Evolutionary conservation across 2,888 invertebrate species (phyloP), one percentile per base, ranked within the genome.

Genomic region (Calameuta idolon): DNA sequence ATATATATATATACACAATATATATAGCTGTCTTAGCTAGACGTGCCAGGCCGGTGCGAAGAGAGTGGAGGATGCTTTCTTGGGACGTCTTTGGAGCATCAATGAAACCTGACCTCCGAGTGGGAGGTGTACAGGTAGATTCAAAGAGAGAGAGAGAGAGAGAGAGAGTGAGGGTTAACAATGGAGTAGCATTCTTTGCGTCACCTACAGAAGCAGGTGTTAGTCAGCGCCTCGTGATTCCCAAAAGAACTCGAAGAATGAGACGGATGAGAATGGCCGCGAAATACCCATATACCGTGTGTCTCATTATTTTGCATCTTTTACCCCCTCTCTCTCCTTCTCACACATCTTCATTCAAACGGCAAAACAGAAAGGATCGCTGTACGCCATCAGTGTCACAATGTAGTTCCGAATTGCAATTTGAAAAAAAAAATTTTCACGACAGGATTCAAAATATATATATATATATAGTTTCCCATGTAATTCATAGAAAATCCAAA

Each of bases 191-290:
- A 40, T 75, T 40, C 55, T 40, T 31, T 40, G 75, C 75, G 75
- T 75, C 75, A 75, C 75, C 55, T 55, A 75, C 75, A 40, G 55
- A 34, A 75, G 75, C 75, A 75, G 75, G 75, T 75, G 75, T 75
- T 75, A 75, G 75, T 75, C 75, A 75, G 55, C 55, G 68, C 75
- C 75, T 55, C 75, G 55, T 55, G 55, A 55, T 55, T 55, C 55
- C 55, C 55, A 55, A 55, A 55, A 55, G 55, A 9, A 23, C 55
- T 55, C 55, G 23, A 55, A 55, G 55, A 55, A 55, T 55, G 23
- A 55, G 55, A 55, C 55, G 2, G 55, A 55, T 55, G 55, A 55
- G 55, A 55, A 55, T 55, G 9, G 55, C 55, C 9, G 55, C 55
- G 55, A 55, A 55, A 55, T 55, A 55, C 9, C 23, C 55, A 23